These are phyloP conservation scores for Caenorhabditis brenneri DNA, from an alignment of 1,140 invertebrate species.

Conservation along the genomic window DNA sequence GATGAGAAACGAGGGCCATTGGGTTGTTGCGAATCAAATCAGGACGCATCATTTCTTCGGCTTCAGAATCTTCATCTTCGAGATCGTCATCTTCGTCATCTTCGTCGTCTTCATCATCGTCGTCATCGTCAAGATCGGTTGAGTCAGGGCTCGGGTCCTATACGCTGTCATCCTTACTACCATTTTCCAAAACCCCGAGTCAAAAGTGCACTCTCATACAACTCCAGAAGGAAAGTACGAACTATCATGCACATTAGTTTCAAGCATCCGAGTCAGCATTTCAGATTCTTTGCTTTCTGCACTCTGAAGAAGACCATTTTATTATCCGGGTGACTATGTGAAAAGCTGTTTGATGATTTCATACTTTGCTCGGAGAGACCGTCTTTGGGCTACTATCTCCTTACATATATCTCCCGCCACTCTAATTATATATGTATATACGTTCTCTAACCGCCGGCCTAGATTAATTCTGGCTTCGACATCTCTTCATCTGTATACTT, in stretches of 20 bases:
- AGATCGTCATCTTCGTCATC: slow-evolving; percentile 26
- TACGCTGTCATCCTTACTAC: slow-evolving; percentile 5
- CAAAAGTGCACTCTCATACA: slow-evolving; percentile 1
- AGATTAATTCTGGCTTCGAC: no score
- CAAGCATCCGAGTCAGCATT: background rate
- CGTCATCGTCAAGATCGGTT: slow-evolving; percentile 3
- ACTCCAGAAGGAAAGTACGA: background rate
- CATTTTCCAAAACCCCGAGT: background rate
- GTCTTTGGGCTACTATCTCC: no score
- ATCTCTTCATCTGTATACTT: no score
- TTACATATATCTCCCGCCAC: no score
- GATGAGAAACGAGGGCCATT: background rate
- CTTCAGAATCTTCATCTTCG: slow-evolving; percentile 20
- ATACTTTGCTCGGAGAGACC: no score
- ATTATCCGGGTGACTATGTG: background rate
- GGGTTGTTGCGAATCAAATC: background rate
- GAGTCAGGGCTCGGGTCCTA: background rate
- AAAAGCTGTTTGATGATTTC: background rate
- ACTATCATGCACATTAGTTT: slow-evolving; percentile 17
- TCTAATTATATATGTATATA: no score
- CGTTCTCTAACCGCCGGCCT: no score
- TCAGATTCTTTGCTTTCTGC: slow-evolving; percentile 6
- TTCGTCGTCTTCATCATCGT: slow-evolving; percentile 21
- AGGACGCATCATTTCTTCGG: background rate
- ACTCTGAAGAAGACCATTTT: background rate